phyloP scores from a whole-genome alignment of 1,140 invertebrate species.

The Microplitis demolitor region DNA sequence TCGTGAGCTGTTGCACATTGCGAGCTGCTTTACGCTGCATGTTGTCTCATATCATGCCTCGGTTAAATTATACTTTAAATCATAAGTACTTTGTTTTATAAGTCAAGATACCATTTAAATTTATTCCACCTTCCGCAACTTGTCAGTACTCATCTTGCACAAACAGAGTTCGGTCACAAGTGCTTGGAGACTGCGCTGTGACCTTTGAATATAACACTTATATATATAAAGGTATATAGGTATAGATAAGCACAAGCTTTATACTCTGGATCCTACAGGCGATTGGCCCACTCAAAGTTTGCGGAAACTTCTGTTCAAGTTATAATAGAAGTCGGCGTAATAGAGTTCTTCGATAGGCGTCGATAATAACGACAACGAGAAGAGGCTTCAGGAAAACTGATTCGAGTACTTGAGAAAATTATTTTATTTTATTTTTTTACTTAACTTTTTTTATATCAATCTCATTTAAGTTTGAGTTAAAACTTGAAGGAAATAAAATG shows the following conservation, averaged over 20 bases:
- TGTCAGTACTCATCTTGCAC: neutral
- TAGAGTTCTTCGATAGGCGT: conserved; percentile 43
- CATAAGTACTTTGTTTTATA: neutral
- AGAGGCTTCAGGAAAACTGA: neutral
- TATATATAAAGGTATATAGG: neutral
- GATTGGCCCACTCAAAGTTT: conserved; percentile 32
- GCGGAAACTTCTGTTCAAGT: conserved; percentile 39
- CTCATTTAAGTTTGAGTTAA: neutral
- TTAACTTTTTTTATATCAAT: neutral
- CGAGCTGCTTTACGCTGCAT: no score
- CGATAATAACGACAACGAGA: conserved; percentile 42
- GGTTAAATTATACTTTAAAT: no score
- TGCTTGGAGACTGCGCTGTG: neutral
- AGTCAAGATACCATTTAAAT: neutral
- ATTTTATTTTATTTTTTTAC: neutral
- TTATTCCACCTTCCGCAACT: neutral
- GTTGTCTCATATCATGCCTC: no score
- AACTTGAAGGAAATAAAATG: neutral
- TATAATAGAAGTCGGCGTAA: conserved; percentile 49
- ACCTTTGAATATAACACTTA: neutral
- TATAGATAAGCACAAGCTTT: neutral
- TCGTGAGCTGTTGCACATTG: no score
- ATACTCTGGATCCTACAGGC: neutral
- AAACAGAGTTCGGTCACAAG: neutral
- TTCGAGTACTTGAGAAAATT: neutral